Percentiles rank a stretch among this genome's conserved stretches.
These are phyloP conservation scores for Acanthacorydalis orientalis DNA, from an alignment of 2,888 invertebrate genomes.

Conservation along the genomic window DNA sequence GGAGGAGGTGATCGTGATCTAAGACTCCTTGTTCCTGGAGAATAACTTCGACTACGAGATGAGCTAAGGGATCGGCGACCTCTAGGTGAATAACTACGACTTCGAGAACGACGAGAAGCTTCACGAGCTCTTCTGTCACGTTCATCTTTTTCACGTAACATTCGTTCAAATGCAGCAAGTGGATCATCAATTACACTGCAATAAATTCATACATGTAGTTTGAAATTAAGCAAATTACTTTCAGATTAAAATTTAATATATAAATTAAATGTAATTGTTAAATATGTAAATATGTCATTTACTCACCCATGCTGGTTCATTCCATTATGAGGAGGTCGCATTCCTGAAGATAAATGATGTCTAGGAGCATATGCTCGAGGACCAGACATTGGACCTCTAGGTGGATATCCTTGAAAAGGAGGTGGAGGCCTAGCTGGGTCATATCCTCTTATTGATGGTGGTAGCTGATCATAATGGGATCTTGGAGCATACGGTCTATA, in stretches of 20 bases:
- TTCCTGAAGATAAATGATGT: constrained; percentile 32
- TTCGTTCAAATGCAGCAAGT: constrained; percentile 70
- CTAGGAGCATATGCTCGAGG: constrained; percentile 4
- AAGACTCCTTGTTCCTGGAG: constrained; percentile 24
- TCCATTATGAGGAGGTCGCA: constrained; percentile 29
- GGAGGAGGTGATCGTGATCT: constrained; percentile 19
- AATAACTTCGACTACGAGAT: constrained; percentile 25
- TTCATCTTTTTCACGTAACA: constrained; percentile 72
- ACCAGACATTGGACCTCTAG: constrained; percentile 11
- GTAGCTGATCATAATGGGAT: constrained; percentile 15
- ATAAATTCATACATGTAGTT: neutral
- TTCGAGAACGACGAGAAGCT: constrained; percentile 34
- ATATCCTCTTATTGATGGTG: constrained; percentile 23
- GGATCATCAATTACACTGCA: constrained; percentile 65
- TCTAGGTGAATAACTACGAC: constrained; percentile 28
- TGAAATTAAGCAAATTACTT: neutral
- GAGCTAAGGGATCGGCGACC: constrained; percentile 25
- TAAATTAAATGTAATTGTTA: neutral
- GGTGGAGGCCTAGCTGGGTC: constrained; percentile 22
- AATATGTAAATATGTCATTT: constrained; percentile 4
- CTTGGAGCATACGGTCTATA: constrained; percentile 14
- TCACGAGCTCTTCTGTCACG: constrained; percentile 42
- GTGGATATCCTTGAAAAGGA: constrained; percentile 15
- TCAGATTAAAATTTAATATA: neutral
- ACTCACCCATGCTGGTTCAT: constrained; percentile 34